These are phyloP conservation scores for Gymnoscopelus microlampas DNA, from an alignment of 2,797 vertebrate genomes.

Conservation along the genomic window DNA sequence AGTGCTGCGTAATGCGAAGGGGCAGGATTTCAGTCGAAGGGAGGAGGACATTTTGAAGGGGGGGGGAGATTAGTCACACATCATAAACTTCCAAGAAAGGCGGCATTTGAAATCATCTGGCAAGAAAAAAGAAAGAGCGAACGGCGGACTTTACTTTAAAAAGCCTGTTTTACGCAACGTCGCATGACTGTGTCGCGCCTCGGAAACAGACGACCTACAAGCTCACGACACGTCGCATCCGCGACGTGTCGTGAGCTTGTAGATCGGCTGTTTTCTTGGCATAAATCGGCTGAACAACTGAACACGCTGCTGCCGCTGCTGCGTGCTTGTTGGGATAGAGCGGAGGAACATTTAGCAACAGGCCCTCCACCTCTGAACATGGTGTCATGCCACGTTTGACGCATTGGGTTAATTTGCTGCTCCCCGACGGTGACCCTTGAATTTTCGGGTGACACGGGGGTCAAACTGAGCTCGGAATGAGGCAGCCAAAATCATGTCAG, in stretches of 20 bases:
- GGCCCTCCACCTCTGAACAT: conserved; percentile 72
- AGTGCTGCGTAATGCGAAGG: conserved; percentile 28
- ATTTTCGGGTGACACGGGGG: conserved; percentile 71
- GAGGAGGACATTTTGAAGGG: conserved; percentile 34
- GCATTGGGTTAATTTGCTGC: conserved; percentile 89
- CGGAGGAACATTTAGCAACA: conserved; percentile 56
- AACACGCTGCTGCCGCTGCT: conserved; percentile 32
- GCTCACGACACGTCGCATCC: too few species aligned
- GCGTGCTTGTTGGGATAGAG: conserved; percentile 4
- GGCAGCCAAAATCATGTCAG: conserved; percentile 85
- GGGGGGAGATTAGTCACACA: conserved; percentile 64
- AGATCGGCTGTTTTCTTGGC: too few species aligned
- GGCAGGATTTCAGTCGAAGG: conserved; percentile 48
- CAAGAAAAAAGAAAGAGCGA: conserved; percentile 14
- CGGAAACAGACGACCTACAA: too few species aligned
- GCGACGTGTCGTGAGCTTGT: too few species aligned
- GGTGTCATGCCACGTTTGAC: conserved; percentile 86
- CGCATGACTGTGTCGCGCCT: too few species aligned
- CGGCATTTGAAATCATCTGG: conserved; percentile 63
- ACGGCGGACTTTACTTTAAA: conserved; percentile 48
- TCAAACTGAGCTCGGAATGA: conserved; percentile 76
- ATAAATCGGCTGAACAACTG: too few species aligned
- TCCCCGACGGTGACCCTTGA: conserved; percentile 81
- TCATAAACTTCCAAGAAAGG: conserved; percentile 71
- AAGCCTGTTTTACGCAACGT: background rate